Base-by-base conservation (phyloP, 2,113 vertebrate genomes). In the Syngnathus floridae region DNA sequence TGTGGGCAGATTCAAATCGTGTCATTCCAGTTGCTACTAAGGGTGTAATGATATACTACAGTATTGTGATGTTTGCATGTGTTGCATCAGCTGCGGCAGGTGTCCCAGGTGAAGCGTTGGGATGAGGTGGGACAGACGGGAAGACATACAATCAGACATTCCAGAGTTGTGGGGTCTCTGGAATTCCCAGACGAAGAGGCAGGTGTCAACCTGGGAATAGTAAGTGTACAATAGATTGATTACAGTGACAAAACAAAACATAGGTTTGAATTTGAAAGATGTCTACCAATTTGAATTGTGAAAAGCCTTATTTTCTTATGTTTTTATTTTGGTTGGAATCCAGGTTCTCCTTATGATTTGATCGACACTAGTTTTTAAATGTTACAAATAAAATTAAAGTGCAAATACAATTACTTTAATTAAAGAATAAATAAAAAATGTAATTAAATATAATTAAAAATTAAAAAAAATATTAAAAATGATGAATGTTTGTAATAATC, bases 151-250 rank as follows among this genome's bases (percentile, higher is more conserved):
- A 41, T 86, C 65, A 80, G 88, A 66, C 88, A 90, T 31, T 86
- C 86, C 64, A 83, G 85, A 69, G 2, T 88, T 1, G 38, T 79
- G 0, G 90, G 90, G 76, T 82, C 85, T 17, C 74, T 88, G 64
- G 90, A 91, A 4, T 88, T 89, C 38, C 69, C 87, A 0, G 91
- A 92, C 49, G 90, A 92, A 16, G 91, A 91, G 56, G 76, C 88
- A 36, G 83, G 85, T 1, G 80, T 89, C 71, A 88, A 81, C 78
- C 70, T 89, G 60, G 87, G 86, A 82, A 91, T 92, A 70, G 90
- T 91, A 83, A 87, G 88, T 84, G 37, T 60, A 1, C n/a, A 37
- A 62, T 31, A 6, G 14, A 56, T 56, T 56, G 22, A 35, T 56
- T 56, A 13, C 26, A 35, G 13, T 35, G 13, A 56, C 6, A 16